Conservation (phyloP, 2,888 invertebrate genomes). For the Nephrotoma appendiculata region DNA sequence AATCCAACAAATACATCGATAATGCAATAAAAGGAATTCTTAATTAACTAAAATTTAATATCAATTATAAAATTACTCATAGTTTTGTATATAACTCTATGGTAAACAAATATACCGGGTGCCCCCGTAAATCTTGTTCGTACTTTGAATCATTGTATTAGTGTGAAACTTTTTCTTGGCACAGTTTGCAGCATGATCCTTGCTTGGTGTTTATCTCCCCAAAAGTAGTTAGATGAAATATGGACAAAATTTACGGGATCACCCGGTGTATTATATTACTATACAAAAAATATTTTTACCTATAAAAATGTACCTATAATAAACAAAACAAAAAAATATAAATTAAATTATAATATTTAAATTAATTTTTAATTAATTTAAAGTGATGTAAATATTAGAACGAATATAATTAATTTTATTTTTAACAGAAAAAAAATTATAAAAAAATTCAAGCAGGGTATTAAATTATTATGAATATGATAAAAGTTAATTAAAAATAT, state of each 20-base stretch:
- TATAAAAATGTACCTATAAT: not conserved
- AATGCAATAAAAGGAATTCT: slow-evolving; percentile 5
- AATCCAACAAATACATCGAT: slow-evolving; percentile 2
- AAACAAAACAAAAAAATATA: not conserved
- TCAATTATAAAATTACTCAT: slow-evolving; percentile 1
- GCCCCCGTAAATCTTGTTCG: too few species aligned
- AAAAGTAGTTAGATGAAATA: too few species aligned
- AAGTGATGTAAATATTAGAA: not conserved
- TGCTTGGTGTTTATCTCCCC: too few species aligned
- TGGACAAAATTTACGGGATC: too few species aligned
- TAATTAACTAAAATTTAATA: not conserved
- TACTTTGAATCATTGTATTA: too few species aligned
- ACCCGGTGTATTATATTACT: too few species aligned
- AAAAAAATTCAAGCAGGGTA: not conserved
- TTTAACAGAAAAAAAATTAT: not conserved
- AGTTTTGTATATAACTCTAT: slow-evolving; percentile 5
- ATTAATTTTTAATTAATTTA: not conserved
- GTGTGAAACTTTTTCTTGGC: too few species aligned
- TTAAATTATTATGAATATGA: not conserved
- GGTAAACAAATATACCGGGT: not conserved
- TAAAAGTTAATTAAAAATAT: not conserved
- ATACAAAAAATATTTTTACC: not conserved
- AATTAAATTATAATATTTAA: not conserved
- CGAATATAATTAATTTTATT: not conserved
- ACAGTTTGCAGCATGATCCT: too few species aligned